These are phyloP conservation scores for Pseudomugil gertrudae DNA, from an alignment of 2,797 vertebrate genomes.

Conservation along the genomic window DNA sequence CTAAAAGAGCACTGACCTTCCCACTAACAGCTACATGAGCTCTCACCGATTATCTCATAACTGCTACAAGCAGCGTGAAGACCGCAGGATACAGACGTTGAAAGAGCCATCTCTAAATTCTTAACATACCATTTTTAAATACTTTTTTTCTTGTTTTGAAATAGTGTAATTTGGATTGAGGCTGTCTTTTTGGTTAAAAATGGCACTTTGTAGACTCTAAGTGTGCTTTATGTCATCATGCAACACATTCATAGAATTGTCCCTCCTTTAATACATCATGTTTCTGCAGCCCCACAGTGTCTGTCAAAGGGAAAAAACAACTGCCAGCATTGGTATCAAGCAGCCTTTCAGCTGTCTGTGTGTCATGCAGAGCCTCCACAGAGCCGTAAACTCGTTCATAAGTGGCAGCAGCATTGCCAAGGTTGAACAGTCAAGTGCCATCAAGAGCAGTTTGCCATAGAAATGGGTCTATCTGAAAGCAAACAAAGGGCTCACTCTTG, in stretches of 20 bases:
- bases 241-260: constrained; percentile 1
- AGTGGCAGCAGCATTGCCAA: constrained; percentile 68
- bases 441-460: constrained; percentile 76
- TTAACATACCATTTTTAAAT: constrained; percentile 27
- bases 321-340: constrained; percentile 57
- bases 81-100: constrained; percentile 29
- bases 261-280: constrained; percentile 36
- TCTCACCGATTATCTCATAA: constrained; percentile 65
- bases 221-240: constrained; percentile 34
- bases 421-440: constrained; percentile 81
- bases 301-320: constrained; percentile 57
- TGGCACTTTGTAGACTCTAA: constrained; percentile 18
- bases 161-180: constrained; percentile 22
- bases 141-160: constrained; percentile 9
- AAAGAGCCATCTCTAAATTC: constrained; percentile 48
- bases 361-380: constrained; percentile 60
- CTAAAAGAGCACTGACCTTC: constrained; percentile 74
- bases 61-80: constrained; percentile 42
- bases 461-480: constrained; percentile 74
- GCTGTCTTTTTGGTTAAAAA: constrained; percentile 28
- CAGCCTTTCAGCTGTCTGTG: constrained; percentile 57
- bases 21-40: constrained; percentile 62
- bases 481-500: constrained; percentile 78
- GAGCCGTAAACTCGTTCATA: constrained; percentile 64
- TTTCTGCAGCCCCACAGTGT: constrained; percentile 49